Conservation (phyloP, 2,797 vertebrate genomes). For the Acanthurus leucopareius region DNA sequence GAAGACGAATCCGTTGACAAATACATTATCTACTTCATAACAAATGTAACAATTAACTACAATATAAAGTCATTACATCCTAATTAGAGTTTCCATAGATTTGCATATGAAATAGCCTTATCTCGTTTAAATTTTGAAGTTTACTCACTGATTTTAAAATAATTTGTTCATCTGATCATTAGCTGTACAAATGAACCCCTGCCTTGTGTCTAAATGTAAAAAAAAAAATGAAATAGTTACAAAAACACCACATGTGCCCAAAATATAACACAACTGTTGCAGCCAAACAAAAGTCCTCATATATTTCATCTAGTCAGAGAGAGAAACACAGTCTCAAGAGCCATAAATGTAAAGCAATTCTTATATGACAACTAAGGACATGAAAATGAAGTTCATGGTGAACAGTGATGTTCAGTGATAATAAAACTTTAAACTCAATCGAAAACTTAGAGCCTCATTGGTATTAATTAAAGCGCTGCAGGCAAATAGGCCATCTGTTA, state of each 20-base stretch:
- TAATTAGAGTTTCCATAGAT: not conserved
- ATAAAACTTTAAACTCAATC: conserved; percentile 36
- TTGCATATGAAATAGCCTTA: not conserved
- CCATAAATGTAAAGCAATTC: conserved; percentile 35
- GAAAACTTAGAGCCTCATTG: conserved; percentile 43
- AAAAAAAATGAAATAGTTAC: conserved; percentile 6
- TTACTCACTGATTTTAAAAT: not conserved
- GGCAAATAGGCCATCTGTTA: conserved; percentile 67
- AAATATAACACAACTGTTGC: conserved; percentile 1
- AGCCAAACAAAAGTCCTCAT: conserved; percentile 20
- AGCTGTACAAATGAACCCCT: not conserved
- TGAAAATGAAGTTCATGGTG: conserved; percentile 23
- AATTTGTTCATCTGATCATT: not conserved
- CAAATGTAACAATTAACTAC: not conserved
- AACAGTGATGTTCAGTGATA: conserved; percentile 4
- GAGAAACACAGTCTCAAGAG: not conserved
- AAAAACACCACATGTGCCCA: conserved; percentile 26
- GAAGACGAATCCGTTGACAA: not conserved
- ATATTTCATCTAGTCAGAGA: no score
- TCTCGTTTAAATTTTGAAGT: not conserved
- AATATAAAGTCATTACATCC: no score
- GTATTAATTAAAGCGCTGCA: conserved; percentile 62
- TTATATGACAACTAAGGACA: conserved; percentile 35
- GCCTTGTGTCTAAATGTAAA: not conserved
- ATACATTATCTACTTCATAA: not conserved